Evolutionary conservation across 2,113 vertebrate species (phyloP).

Genomic region (Indicator maculatus): DNA sequence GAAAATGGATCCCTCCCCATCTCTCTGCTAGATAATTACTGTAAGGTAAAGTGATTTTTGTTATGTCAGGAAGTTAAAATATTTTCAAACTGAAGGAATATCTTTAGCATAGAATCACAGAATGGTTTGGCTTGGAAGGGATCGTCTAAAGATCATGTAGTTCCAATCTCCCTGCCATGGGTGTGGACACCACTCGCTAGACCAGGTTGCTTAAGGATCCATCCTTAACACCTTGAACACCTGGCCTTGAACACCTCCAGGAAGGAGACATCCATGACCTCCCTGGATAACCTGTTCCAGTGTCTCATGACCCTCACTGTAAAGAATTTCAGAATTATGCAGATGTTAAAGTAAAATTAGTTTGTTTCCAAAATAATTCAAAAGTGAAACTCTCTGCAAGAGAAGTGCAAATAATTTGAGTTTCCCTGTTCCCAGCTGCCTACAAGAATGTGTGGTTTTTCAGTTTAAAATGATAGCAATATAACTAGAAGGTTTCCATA

Average conservation of each 20-base stretch:
- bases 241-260: too few relatives aligned
- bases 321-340: neutral
- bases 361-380: neutral
- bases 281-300: too few relatives aligned
- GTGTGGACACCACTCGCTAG: too few relatives aligned
- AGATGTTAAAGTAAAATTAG: neutral
- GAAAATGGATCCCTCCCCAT: neutral
- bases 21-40: neutral
- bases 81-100: neutral
- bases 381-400: neutral
- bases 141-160: too few relatives aligned
- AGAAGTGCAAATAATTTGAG: neutral
- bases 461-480: neutral
- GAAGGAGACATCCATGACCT: too few relatives aligned
- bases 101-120: neutral
- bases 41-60: neutral
- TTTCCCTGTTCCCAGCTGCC: neutral
- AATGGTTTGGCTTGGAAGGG: too few relatives aligned
- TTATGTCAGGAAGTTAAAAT: neutral
- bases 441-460: neutral
- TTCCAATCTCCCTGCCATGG: too few relatives aligned
- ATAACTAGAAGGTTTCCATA: neutral
- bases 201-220: too few relatives aligned
- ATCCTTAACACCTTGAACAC: too few relatives aligned
- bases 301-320: too few relatives aligned